Conservation (phyloP, 1,140 invertebrate species). For the Drosophila sturtevanti region DNA sequence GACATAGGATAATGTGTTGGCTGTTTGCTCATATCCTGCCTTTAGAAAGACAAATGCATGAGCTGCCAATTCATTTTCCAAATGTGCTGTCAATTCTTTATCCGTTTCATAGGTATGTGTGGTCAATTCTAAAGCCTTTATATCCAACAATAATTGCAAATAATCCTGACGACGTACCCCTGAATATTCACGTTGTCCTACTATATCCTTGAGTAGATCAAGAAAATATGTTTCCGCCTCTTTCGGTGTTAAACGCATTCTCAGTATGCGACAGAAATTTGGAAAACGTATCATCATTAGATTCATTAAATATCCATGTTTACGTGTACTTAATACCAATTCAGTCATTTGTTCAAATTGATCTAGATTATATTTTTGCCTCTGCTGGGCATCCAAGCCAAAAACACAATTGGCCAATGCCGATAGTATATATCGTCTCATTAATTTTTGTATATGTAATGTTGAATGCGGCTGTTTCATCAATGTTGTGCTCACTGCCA, state of each 20-base stretch:
- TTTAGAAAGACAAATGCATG: constrained; percentile 87
- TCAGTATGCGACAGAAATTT: constrained; percentile 58
- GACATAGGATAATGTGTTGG: constrained; percentile 82
- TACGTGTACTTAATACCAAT: constrained; percentile 63
- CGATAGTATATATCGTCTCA: constrained; percentile 63
- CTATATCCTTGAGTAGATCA: constrained; percentile 79
- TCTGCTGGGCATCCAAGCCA: constrained; percentile 51
- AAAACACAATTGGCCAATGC: constrained; percentile 69
- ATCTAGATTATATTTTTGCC: constrained; percentile 55
- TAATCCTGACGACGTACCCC: constrained; percentile 83
- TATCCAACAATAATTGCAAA: constrained; percentile 83
- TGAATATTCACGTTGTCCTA: constrained; percentile 83
- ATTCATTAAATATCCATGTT: constrained; percentile 68
- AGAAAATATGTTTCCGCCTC: constrained; percentile 83
- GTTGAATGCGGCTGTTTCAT: constrained; percentile 60
- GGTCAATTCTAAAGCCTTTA: constrained; percentile 57
- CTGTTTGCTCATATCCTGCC: constrained; percentile 86
- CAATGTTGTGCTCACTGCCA: constrained; percentile 49
- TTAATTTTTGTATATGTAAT: constrained; percentile 70
- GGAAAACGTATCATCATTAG: constrained; percentile 69
- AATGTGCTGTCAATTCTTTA: constrained; percentile 59
- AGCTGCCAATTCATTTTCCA: constrained; percentile 81
- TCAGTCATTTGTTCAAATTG: constrained; percentile 76
- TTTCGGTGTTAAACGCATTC: constrained; percentile 55
- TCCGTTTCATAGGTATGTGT: constrained; percentile 64